Evolutionary conservation across 1,140 invertebrate genomes (phyloP), one percentile per base, ranked within the genome.

Genomic region (Radopholus similis): DNA sequence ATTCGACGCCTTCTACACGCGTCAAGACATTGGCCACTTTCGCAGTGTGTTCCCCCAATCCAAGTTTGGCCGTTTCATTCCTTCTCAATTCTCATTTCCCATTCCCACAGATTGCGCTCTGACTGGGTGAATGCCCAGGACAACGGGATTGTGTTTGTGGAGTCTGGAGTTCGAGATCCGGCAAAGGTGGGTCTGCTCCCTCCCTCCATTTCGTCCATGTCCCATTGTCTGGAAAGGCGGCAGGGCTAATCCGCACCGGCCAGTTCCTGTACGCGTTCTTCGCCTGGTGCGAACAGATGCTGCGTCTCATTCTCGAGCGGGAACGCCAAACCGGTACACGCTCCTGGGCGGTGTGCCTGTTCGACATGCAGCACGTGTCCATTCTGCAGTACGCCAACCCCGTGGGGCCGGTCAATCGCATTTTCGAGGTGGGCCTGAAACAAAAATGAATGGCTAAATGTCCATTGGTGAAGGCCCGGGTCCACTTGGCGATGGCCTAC

Each of bases 101-200:
- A 15, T 23, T 47, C 5, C 26, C 6, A 18, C 26, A 47, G 44
- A 26, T 23, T 49, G 34, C 42, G 18, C 28, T 18, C 15, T 9
- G 40, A 56, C 53, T 75, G 74, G 74, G 18, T 68, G 6, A 75
- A 77, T 49, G 51, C 37, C 5, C 32, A 44, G n/a, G 74, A 75
- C 26, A 75, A 75, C 62, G 74, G 74, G 26, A 65, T 75, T 40
- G 66, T 75, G 23, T 75, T 75, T 60, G 74, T 74, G 4, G 74
- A 75, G 60, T 68, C 54, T 18, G 73, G 70, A 4, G 53, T 77
- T 28, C 28, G 26, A 15, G 74, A 75, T 21, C 65, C 74, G 28
- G 18, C 44, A 30, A 75, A 77, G 44, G 74, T 49, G 15, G 1
- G 18, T 49, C 30, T 26, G 44, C 5, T 8, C 1, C n/a, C 38